These are phyloP conservation scores for Melipona quadrifasciata DNA, from an alignment of 1,140 invertebrate genomes.

Conservation along the genomic window DNA sequence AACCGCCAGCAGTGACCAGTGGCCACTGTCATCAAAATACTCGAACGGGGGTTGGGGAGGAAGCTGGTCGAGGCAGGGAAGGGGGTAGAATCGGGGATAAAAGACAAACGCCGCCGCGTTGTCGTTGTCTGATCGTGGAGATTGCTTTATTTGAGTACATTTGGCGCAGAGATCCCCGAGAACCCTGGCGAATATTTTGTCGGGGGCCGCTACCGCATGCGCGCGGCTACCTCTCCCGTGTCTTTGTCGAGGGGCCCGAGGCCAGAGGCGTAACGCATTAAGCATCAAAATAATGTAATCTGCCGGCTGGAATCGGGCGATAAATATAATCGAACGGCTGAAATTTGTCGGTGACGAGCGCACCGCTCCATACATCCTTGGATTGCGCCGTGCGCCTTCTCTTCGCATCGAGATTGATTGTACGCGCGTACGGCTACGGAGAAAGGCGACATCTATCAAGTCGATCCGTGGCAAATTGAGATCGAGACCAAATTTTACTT, in stretches of 20 bases:
- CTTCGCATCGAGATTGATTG: conserved; percentile 5
- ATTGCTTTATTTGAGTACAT: conserved; percentile 75
- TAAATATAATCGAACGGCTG: conserved; percentile 70
- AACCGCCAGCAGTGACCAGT: conserved; percentile 40
- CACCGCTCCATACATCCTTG: conserved; percentile 8
- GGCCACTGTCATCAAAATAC: conserved; percentile 53
- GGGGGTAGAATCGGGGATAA: conserved; percentile 44
- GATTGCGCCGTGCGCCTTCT: conserved; percentile 51
- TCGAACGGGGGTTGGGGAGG: conserved; percentile 1
- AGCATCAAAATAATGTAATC: conserved; percentile 73
- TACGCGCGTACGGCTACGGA: not conserved
- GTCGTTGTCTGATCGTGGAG: conserved; percentile 70
- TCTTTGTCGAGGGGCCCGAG: not conserved
- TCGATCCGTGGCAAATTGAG: not conserved
- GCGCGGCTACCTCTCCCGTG: not conserved
- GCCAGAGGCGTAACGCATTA: conserved; percentile 60
- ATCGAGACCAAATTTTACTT: not conserved
- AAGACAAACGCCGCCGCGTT: conserved; percentile 56
- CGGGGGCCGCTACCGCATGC: conserved; percentile 23
- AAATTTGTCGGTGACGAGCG: conserved; percentile 70
- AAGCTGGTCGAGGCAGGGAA: not conserved
- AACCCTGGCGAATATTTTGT: conserved; percentile 59
- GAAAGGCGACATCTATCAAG: not conserved
- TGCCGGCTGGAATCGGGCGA: conserved; percentile 67
- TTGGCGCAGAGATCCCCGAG: conserved; percentile 56